These are phyloP conservation scores for Mormyrus lacerda DNA, from an alignment of 2,113 vertebrate species.

Conservation along the genomic window DNA sequence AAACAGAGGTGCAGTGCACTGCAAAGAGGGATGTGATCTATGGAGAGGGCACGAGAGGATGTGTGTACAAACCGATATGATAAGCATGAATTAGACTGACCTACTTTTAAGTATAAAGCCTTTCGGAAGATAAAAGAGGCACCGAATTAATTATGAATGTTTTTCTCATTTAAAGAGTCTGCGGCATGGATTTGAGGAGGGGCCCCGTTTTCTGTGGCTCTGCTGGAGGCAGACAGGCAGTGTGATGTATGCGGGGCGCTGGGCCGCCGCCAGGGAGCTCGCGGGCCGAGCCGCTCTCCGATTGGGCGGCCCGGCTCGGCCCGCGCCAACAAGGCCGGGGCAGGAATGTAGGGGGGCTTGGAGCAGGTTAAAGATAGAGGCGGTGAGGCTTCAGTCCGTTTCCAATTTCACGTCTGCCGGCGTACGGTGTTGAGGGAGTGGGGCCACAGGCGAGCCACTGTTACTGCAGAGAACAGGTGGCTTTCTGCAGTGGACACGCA, in stretches of 20 bases:
- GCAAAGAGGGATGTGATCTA: neutral
- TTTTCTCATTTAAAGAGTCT: neutral
- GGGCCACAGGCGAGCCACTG: constrained; percentile 16
- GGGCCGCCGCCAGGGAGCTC: constrained; percentile 44
- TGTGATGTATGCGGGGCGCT: constrained; percentile 41
- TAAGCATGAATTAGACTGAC: neutral
- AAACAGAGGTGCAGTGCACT: neutral
- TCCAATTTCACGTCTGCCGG: constrained; percentile 63
- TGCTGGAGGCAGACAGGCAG: constrained; percentile 48
- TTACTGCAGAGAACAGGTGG: constrained; percentile 25
- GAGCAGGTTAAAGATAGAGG: constrained; percentile 97
- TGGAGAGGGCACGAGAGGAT: neutral
- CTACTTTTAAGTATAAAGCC: neutral
- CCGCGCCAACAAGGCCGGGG: constrained; percentile 70
- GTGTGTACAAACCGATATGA: neutral
- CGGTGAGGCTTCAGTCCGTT: constrained; percentile 64
- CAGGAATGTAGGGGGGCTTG: constrained; percentile 89
- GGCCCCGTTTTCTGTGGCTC: neutral
- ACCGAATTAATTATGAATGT: neutral
- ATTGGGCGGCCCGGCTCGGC: constrained; percentile 68
- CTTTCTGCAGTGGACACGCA: constrained; percentile 29
- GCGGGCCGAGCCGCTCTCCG: constrained; percentile 52
- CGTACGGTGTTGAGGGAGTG: constrained; percentile 27
- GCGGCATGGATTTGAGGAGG: neutral
- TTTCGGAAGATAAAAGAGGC: neutral